Evolutionary conservation across 2,888 invertebrate species (phyloP).

Genomic region (Panopea generosa): DNA sequence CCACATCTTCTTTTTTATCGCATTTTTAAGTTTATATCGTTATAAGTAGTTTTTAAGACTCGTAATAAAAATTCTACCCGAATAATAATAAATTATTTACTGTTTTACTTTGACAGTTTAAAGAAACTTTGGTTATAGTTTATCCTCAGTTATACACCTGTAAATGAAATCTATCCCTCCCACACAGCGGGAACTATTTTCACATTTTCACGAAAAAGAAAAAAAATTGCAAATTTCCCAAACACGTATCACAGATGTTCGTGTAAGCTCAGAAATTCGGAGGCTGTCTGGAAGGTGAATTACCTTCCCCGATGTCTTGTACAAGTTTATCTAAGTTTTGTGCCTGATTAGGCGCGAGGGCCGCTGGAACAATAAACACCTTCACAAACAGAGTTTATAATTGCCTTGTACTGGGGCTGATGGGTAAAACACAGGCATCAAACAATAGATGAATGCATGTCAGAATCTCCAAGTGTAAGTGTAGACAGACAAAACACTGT

Average conservation of each 20-base stretch:
- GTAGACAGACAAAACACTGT: slow-evolving; percentile 33
- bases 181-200: slow-evolving; percentile 11
- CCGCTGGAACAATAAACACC: slow-evolving; percentile 59
- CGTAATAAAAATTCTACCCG: too few relatives aligned
- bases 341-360: slow-evolving; percentile 46
- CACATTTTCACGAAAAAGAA: slow-evolving; percentile 10
- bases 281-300: slow-evolving; percentile 29
- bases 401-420: slow-evolving; percentile 52
- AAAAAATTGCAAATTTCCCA: slow-evolving; percentile 1
- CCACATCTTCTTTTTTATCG: too few relatives aligned
- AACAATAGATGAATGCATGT: slow-evolving; percentile 44
- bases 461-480: slow-evolving; percentile 37
- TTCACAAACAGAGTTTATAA: slow-evolving; percentile 50
- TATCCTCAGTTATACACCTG: slow-evolving; percentile 5
- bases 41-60: too few relatives aligned
- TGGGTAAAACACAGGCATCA: slow-evolving; percentile 37
- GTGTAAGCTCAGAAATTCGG: slow-evolving; percentile 16
- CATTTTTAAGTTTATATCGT: too few relatives aligned
- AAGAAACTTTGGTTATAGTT: too few relatives aligned
- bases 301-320: slow-evolving; percentile 16
- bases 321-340: slow-evolving; percentile 33
- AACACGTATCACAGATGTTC: slow-evolving; percentile 12
- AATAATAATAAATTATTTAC: too few relatives aligned
- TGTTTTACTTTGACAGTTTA: too few relatives aligned
- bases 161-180: slow-evolving; percentile 6